A percentile compares a stretch with the other conserved stretches of the same genome.
phyloP scores from a whole-genome alignment of 2,113 vertebrate genomes.

The Hepsetus odoe region DNA sequence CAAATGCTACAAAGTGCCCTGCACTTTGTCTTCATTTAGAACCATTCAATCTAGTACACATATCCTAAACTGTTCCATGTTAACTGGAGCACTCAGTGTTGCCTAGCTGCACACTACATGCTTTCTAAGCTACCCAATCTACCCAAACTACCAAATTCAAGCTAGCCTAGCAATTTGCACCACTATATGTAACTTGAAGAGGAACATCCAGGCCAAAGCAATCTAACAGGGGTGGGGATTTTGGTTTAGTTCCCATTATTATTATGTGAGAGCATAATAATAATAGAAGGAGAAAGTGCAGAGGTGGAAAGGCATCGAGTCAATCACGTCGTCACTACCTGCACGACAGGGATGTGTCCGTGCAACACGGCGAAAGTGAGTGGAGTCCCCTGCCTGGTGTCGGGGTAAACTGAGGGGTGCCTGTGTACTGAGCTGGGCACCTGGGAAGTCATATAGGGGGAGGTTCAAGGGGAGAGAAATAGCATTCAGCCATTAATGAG shows the following conservation, averaged over 20 bases:
- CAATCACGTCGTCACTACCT: constrained; percentile 82
- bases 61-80: not conserved
- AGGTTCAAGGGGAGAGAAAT: constrained; percentile 78
- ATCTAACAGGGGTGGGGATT: not conserved
- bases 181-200: constrained; percentile 15
- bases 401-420: constrained; percentile 98
- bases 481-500: constrained; percentile 70
- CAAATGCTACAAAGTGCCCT: no score
- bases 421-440: constrained; percentile 98
- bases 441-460: constrained; percentile 86
- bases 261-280: constrained; percentile 60
- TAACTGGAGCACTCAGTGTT: not conserved
- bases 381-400: constrained; percentile 98
- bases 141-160: not conserved
- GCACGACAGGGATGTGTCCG: constrained; percentile 99
- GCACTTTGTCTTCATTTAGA: no score
- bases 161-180: not conserved
- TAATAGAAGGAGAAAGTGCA: constrained; percentile 64
- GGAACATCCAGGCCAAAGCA: constrained; percentile 30
- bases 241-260: constrained; percentile 47
- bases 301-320: constrained; percentile 70
- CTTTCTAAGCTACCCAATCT: not conserved
- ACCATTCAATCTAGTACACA: not conserved
- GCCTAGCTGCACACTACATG: no score
- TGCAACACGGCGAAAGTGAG: constrained; percentile 99